These are phyloP conservation scores for Pterocles gutturalis DNA, from an alignment of 2,113 vertebrate genomes.

Conservation along the genomic window DNA sequence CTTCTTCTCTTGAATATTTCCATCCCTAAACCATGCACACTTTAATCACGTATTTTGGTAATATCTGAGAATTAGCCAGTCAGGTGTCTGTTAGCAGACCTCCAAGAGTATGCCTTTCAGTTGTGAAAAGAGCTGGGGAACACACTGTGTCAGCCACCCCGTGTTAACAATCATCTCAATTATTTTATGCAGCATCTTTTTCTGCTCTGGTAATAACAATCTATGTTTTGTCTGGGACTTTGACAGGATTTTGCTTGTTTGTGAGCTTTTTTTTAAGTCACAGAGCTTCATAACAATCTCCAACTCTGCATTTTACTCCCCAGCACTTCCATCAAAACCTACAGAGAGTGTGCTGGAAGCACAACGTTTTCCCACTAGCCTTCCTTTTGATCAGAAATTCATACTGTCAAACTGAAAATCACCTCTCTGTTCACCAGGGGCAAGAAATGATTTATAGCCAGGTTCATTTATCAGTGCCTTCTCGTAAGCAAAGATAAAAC, in stretches of 20 bases:
- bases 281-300: neutral
- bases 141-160: neutral
- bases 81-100: neutral
- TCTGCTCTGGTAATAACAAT: neutral
- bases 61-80: neutral
- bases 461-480: neutral
- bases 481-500: neutral
- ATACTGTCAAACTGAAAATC: neutral
- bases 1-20: neutral
- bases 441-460: neutral
- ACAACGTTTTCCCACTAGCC: neutral
- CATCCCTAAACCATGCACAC: neutral
- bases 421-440: neutral
- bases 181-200: slow-evolving; percentile 16
- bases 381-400: slow-evolving; percentile 16
- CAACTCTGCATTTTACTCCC: neutral
- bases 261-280: neutral
- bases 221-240: neutral
- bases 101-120: neutral
- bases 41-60: neutral
- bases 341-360: neutral
- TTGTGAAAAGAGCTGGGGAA: neutral
- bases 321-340: neutral
- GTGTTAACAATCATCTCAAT: slow-evolving; percentile 4
- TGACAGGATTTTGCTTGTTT: slow-evolving; percentile 3